phyloP scores from a whole-genome alignment of 2,888 invertebrate genomes.

The Hypomecis punctinalis region DNA sequence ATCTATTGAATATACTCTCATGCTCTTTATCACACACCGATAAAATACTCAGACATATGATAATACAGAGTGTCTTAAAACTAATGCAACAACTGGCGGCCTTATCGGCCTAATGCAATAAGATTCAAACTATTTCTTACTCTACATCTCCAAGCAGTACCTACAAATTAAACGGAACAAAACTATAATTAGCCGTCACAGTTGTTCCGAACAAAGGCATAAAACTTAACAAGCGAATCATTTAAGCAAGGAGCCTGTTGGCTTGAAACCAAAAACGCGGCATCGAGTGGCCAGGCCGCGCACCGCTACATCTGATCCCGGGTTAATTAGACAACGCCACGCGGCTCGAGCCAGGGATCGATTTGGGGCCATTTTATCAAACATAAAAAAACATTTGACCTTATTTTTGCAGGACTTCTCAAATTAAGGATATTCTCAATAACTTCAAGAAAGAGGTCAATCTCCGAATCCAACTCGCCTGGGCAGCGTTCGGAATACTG shows the following conservation, averaged over 20 bases:
- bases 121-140: too few species aligned
- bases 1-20: too few species aligned
- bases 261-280: constrained; percentile 73
- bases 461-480: too few species aligned
- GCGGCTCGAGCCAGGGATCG: constrained; percentile 7
- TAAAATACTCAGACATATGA: too few species aligned
- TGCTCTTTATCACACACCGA: too few species aligned
- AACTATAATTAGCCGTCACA: constrained; percentile 42
- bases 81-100: too few species aligned
- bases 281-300: constrained; percentile 53
- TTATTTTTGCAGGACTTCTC: background rate
- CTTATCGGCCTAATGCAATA: too few species aligned
- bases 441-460: too few species aligned
- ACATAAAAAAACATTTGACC: constrained; percentile 2
- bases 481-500: too few species aligned
- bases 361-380: constrained; percentile 2
- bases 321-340: constrained; percentile 71
- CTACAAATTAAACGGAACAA: constrained; percentile 23
- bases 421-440: background rate
- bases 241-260: constrained; percentile 72
- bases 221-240: constrained; percentile 71
- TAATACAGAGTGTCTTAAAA: too few species aligned
- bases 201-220: constrained; percentile 55
- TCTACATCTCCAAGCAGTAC: background rate
- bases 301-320: constrained; percentile 71